A percentile compares a stretch with the other conserved stretches of the same genome.
These are phyloP conservation scores for Cryptocephalus moraei DNA, from an alignment of 2,888 invertebrate species.

Conservation along the genomic window DNA sequence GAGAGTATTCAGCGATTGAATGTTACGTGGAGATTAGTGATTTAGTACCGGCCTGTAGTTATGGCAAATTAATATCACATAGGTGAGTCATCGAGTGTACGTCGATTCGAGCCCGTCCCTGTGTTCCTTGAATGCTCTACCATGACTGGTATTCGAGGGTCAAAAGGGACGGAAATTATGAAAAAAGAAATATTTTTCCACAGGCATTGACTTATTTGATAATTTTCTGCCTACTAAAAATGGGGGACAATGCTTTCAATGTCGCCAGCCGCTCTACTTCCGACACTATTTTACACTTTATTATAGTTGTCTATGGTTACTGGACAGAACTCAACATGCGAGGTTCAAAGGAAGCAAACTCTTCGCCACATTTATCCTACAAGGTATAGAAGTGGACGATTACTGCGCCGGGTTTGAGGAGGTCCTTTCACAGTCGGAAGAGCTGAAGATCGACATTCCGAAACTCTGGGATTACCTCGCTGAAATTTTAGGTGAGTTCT, in stretches of 20 bases:
- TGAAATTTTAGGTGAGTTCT: constrained; percentile 50
- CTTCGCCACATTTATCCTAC: constrained; percentile 42
- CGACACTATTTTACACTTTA: background rate
- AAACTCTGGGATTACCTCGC: constrained; percentile 72
- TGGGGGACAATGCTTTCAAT: background rate
- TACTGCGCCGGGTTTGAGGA: constrained; percentile 49
- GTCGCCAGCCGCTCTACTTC: background rate
- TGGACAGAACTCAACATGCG: constrained; percentile 38
- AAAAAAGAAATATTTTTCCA: no score
- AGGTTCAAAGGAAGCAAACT: constrained; percentile 41
- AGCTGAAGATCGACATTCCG: constrained; percentile 75
- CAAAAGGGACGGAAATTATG: no score
- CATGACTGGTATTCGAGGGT: no score
- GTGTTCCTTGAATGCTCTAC: no score
- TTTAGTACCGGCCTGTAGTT: constrained; percentile 21
- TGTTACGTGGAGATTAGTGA: constrained; percentile 29
- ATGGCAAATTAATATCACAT: constrained; percentile 25
- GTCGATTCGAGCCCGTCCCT: no score
- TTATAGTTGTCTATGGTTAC: constrained; percentile 31
- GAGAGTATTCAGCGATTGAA: constrained; percentile 26
- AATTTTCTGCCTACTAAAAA: no score
- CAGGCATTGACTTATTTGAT: no score
- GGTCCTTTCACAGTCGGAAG: constrained; percentile 56
- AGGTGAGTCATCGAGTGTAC: constrained; percentile 21
- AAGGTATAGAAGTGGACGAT: constrained; percentile 38